Evolutionary conservation across 2,888 invertebrate species (phyloP), one percentile per base, ranked within the genome.

Genomic region (Lepidocyrtoides sp.): DNA sequence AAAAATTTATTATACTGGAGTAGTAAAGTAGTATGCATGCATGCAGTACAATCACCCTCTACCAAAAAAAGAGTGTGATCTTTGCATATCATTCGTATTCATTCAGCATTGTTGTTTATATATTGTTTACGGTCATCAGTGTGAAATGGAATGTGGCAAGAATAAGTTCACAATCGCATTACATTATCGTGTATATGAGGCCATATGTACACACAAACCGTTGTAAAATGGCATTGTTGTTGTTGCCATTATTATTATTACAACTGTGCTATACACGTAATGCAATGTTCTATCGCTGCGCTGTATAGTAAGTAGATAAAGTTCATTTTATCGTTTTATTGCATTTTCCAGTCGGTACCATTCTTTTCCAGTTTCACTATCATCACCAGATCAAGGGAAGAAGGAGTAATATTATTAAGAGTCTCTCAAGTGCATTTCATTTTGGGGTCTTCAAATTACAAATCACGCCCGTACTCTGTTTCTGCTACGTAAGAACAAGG

Each of bases 101-200:
- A 41, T 23, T 48, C 3, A 41, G 17, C 29, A 72, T 51, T 72
- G 32, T 72, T 69, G 60, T 48, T 44, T 60, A 17, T 23, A 54
- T 54, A 72, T 85, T 85, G 84, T 85, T 69, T 85, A 85, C 66
- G 54, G 72, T 48, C 84, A 54, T 66, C 51, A 29, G 84, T 85
- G 84, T 85, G 84, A 85, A 85, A 85, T 85, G 84, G 84, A 85
- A 85, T 72, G 84, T 41, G 63, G 60, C 48, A 72, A 23, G 72
- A 54, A 44, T 63, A 75, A 75, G 26, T 72, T 44, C n/a, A 14
- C 14, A 17, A 72, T 41, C 44, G 48, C 48, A 75, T 75, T 44
- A 44, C 75, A 48, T 26, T 66, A 32, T n/a, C n/a, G n/a, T 69
- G 66, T 75, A 75, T 75, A 75, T 75, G 75, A 75, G 75, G 26